A percentile compares a stretch with the other conserved stretches of the same genome.
Conservation (phyloP, 1,140 invertebrate genomes). For the Hylaeus volcanicus region DNA sequence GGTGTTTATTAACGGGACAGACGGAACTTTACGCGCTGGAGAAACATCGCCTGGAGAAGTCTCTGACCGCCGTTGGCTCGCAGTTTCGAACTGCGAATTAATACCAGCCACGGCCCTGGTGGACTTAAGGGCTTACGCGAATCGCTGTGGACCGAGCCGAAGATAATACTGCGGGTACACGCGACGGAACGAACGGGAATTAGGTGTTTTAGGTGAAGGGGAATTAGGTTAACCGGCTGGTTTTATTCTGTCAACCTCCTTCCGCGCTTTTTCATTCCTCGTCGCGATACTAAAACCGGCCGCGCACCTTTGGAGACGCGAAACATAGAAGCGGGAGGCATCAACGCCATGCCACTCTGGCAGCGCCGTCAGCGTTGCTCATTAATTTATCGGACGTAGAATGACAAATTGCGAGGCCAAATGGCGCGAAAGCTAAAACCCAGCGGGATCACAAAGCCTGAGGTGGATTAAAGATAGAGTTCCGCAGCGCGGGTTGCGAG, state of each 20-base stretch:
- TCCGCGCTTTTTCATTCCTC: too few relatives aligned
- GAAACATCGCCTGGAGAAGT: neutral
- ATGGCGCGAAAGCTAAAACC: constrained; percentile 11
- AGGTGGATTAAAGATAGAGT: constrained; percentile 12
- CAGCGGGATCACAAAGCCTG: neutral
- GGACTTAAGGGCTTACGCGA: constrained; percentile 50
- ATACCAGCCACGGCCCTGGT: constrained; percentile 38
- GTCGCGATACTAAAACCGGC: neutral
- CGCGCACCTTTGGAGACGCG: neutral
- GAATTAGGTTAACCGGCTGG: constrained; percentile 14
- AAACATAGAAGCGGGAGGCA: neutral
- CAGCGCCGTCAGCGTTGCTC: neutral
- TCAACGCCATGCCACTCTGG: neutral
- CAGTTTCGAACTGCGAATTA: constrained; percentile 49
- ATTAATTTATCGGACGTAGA: constrained; percentile 4
- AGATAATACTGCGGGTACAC: constrained; percentile 51
- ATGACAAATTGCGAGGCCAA: constrained; percentile 6
- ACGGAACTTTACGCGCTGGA: neutral
- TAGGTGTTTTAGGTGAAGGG: constrained; percentile 34
- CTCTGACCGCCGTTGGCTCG: neutral
- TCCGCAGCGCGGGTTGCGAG: neutral
- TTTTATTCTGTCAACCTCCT: neutral
- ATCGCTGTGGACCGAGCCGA: constrained; percentile 47
- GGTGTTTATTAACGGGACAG: constrained; percentile 1
- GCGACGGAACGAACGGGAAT: constrained; percentile 40